Evolutionary conservation across 2,888 invertebrate genomes (phyloP).

Genomic region (Cantharis rustica): DNA sequence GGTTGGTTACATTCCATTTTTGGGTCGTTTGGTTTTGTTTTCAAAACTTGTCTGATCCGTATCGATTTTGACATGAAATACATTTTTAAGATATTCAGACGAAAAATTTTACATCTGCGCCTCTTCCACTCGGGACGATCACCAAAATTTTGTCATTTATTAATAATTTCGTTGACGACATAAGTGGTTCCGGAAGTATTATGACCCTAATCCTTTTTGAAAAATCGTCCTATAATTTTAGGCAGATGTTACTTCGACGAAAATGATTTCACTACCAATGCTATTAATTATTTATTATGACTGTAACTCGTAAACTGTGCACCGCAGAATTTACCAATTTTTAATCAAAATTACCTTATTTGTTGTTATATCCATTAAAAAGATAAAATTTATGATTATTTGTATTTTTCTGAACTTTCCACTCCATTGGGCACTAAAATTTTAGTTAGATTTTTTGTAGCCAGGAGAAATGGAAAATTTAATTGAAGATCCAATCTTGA

Average conservation of each 20-base stretch:
- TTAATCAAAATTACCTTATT: too few relatives aligned
- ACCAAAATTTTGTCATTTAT: background rate
- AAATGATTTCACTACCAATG: background rate
- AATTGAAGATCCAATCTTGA: too few relatives aligned
- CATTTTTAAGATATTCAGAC: constrained; percentile 21
- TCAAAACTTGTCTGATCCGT: constrained; percentile 32
- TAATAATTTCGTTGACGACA: background rate
- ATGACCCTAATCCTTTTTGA: constrained; percentile 1
- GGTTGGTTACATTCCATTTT: constrained; percentile 45
- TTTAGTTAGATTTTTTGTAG: too few relatives aligned
- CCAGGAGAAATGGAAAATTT: too few relatives aligned
- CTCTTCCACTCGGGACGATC: background rate
- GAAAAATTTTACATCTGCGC: constrained; percentile 22
- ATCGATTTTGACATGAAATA: constrained; percentile 35
- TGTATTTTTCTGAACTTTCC: too few relatives aligned
- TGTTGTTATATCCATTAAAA: too few relatives aligned
- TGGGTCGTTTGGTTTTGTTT: constrained; percentile 40
- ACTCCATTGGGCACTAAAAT: too few relatives aligned
- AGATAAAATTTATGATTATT: too few relatives aligned
- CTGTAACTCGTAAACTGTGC: too few relatives aligned
- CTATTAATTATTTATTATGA: background rate
- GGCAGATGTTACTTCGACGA: background rate
- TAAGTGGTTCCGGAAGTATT: constrained; percentile 17
- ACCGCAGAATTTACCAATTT: too few relatives aligned
- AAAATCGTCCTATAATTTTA: background rate